A percentile compares a stretch with the other conserved stretches of the same genome.
Evolutionary conservation across 1,140 invertebrate genomes (phyloP).

Genomic region (Eumeta japonica): DNA sequence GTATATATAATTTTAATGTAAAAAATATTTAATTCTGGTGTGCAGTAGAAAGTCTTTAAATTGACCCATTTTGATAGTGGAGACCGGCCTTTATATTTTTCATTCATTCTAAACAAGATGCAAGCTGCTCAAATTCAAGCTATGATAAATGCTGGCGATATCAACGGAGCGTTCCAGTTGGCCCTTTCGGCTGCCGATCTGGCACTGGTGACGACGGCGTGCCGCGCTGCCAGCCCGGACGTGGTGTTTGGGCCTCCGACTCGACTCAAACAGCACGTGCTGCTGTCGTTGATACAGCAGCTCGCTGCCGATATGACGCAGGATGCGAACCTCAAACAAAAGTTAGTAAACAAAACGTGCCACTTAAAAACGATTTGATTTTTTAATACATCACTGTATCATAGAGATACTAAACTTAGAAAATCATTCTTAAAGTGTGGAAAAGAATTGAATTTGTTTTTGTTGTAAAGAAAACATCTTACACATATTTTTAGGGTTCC

Average conservation of each 20-base stretch:
- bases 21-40: constrained; percentile 5
- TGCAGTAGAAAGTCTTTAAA: too few species aligned
- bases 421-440: too few species aligned
- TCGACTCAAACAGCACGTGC: constrained; percentile 77
- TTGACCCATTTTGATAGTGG: too few species aligned
- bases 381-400: too few species aligned
- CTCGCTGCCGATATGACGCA: constrained; percentile 81
- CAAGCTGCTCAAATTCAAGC: constrained; percentile 71
- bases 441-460: too few species aligned
- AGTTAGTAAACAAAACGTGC: constrained; percentile 61
- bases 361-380: too few species aligned
- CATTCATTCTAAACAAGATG: too few species aligned
- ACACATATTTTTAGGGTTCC: too few species aligned
- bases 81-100: neutral
- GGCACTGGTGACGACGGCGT: constrained; percentile 78
- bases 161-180: constrained; percentile 86
- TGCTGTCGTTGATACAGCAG: constrained; percentile 90
- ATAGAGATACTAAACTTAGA: too few species aligned
- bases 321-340: constrained; percentile 85
- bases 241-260: constrained; percentile 74
- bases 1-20: too few species aligned
- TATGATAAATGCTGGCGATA: constrained; percentile 70
- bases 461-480: too few species aligned
- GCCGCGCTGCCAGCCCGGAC: constrained; percentile 75
- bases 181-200: constrained; percentile 86